phyloP scores from a whole-genome alignment of 2,113 vertebrate species.

The Coracopsis vasa region DNA sequence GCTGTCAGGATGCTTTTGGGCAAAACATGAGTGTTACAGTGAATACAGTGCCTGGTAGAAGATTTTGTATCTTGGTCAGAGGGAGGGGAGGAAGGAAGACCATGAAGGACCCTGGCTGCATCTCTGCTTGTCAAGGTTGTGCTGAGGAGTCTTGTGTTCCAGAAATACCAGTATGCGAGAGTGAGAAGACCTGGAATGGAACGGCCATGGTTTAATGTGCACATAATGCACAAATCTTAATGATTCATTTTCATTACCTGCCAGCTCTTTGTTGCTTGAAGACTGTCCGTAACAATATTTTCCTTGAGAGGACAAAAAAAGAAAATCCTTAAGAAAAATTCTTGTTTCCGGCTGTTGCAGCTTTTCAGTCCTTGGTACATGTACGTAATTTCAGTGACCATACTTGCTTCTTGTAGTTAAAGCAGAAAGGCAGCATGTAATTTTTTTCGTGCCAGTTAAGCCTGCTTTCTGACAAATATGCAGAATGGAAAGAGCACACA shows the following conservation, averaged over 20 bases:
- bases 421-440: background rate
- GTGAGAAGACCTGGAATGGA: background rate
- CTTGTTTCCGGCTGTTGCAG: background rate
- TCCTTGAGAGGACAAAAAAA: background rate
- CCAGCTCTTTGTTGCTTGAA: background rate
- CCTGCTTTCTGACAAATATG: background rate
- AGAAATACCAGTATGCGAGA: background rate
- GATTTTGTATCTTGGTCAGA: background rate
- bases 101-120: accelerated
- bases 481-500: background rate
- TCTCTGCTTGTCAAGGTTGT: background rate
- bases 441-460: background rate
- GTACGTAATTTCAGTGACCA: background rate
- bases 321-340: accelerated
- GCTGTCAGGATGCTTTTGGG: background rate
- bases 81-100: background rate
- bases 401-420: background rate
- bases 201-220: background rate
- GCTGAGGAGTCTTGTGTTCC: background rate
- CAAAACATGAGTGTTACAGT: background rate
- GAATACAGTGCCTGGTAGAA: background rate
- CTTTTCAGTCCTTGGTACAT: background rate
- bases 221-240: background rate
- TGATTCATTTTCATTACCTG: background rate
- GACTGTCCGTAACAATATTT: background rate